Percentiles rank a stretch among this genome's conserved stretches.
phyloP scores from a whole-genome alignment of 2,888 invertebrate species.

The Capitulum mitella region DNA sequence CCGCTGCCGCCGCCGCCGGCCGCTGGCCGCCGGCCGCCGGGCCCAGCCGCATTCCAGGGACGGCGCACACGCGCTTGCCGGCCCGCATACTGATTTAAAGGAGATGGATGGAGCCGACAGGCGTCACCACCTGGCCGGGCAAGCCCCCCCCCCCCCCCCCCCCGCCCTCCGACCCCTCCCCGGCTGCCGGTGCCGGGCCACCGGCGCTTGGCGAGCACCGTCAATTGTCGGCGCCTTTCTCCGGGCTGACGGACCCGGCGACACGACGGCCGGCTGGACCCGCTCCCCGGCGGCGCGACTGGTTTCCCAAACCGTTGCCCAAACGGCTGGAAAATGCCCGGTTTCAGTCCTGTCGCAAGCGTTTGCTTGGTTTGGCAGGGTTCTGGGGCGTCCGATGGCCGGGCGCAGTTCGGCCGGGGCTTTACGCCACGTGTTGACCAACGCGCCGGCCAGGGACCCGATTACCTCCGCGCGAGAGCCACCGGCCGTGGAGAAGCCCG shows the following conservation, averaged over 20 bases:
- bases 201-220: no score
- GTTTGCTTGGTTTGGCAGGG: neutral
- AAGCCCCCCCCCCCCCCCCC: no score
- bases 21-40: neutral
- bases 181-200: neutral
- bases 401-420: neutral
- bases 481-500: no score
- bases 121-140: neutral
- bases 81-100: conserved; percentile 17
- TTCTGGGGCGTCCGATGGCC: no score
- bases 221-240: no score
- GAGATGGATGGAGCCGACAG: neutral
- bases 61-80: neutral
- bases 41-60: neutral
- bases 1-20: neutral
- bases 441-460: neutral
- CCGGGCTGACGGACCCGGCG: no score
- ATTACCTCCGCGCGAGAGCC: neutral
- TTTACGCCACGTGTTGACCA: neutral
- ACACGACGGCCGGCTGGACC: neutral
- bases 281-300: neutral
- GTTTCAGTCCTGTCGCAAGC: no score
- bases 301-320: neutral
- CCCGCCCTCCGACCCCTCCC: no score
- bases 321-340: neutral